A percentile compares a stretch with the other conserved stretches of the same genome.
Conservation (phyloP, 2,113 vertebrate genomes). For the Platysteira castanea region DNA sequence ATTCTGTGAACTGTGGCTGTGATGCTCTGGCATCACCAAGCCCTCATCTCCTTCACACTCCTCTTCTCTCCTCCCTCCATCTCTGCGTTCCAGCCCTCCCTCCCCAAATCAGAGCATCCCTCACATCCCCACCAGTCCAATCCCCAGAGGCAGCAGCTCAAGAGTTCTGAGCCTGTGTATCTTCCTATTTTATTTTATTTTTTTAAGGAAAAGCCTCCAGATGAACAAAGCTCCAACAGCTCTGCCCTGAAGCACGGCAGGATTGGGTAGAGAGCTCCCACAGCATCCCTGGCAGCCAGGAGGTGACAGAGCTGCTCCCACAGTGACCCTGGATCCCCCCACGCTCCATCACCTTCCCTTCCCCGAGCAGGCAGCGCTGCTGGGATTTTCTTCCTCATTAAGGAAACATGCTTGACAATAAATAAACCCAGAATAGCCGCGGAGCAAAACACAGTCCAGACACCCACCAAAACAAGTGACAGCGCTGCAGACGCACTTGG, state of each 20-base stretch:
- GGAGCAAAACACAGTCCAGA: background rate
- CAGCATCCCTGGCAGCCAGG: background rate
- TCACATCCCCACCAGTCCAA: background rate
- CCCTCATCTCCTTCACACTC: background rate
- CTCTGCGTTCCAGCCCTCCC: fast-evolving
- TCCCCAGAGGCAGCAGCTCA: background rate
- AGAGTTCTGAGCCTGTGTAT: background rate
- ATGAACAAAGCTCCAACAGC: background rate
- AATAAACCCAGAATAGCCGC: slow-evolving; percentile 3
- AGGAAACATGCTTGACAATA: background rate
- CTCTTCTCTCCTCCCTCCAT: background rate
- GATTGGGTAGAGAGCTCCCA: background rate
- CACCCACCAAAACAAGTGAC: background rate
- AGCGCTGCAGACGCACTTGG: fast-evolving
- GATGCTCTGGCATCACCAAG: background rate
- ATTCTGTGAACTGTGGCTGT: fast-evolving
- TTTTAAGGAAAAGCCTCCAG: background rate
- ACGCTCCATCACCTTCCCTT: background rate
- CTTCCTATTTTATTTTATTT: background rate
- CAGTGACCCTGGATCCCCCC: background rate
- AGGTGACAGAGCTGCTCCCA: background rate
- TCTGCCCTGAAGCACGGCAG: background rate
- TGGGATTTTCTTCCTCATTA: background rate
- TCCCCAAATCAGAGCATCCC: background rate
- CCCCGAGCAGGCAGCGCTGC: background rate